Base-by-base conservation (phyloP, 1,140 invertebrate genomes). In the Drosophila santomea region DNA sequence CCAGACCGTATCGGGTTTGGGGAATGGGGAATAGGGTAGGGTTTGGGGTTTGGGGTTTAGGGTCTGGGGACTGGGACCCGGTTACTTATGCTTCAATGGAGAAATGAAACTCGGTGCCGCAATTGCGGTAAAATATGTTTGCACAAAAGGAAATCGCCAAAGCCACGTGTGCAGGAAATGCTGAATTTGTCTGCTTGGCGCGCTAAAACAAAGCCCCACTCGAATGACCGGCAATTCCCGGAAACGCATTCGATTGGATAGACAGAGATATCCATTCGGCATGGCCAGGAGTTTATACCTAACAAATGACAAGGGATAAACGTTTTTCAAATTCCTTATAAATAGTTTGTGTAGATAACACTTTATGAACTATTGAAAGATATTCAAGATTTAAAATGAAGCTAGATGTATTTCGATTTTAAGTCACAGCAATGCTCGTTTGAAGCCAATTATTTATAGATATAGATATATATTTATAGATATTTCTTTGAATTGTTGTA, bases 81-180 rank as follows among this genome's bases (percentile, higher is more conserved):
- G 69, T 88, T 83, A 86, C 81, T 88, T 82, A 85, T 85, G 83
- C 82, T 57, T 85, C 78, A 85, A 82, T 82, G 79, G 72, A 38
- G 75, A 62, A 20, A 51, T 50, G 68, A 74, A 74, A 62, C 54
- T 64, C 45, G 61, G 41, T 44, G 84, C 79, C 79, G 83, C 83
- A 88, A 86, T 86, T 86, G 83, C 84, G 83, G 83, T 83, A 83
- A 89, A 86, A 86, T 89, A 86, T 86, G 84, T 86, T 86, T 86
- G 79, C 84, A 88, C 83, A 86, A 88, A 86, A 86, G 83, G 83
- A 88, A 86, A 86, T 86, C 83, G 75, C 60, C 83, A 88, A 85
- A 89, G 84, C 83, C 83, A 86, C 79, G 83, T 86, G 83, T 83
- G 84, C 71, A 74, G 83, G 84, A 89, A 86, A 86, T 86, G 67